These are phyloP conservation scores for Narcine bancroftii DNA, from an alignment of 2,113 vertebrate genomes.

Conservation along the genomic window DNA sequence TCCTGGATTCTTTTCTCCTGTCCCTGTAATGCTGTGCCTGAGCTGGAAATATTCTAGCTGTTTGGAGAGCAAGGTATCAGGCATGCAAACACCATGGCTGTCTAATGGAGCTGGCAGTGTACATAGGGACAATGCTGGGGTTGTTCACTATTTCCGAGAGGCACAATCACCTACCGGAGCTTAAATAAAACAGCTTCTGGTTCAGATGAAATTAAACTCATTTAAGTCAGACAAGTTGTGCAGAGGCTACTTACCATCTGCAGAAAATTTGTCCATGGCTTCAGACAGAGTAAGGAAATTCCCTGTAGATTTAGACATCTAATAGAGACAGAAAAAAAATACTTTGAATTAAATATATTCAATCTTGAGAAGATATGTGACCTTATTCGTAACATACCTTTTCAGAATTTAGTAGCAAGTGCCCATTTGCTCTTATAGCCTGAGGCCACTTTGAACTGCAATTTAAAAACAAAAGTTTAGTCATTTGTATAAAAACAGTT, in stretches of 20 bases:
- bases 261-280: slow-evolving; percentile 87
- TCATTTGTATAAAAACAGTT: not conserved
- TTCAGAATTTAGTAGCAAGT: slow-evolving; percentile 91
- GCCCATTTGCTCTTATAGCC: slow-evolving; percentile 90
- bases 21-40: too few species aligned
- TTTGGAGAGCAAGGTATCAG: too few species aligned
- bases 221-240: not conserved
- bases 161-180: too few species aligned
- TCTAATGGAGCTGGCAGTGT: too few species aligned
- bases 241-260: slow-evolving; percentile 72
- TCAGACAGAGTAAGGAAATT: slow-evolving; percentile 88
- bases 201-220: not conserved
- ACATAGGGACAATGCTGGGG: too few species aligned
- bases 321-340: slow-evolving; percentile 36
- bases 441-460: slow-evolving; percentile 85
- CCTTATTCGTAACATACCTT: slow-evolving; percentile 62
- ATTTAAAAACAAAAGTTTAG: slow-evolving; percentile 40
- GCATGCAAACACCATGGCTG: too few species aligned
- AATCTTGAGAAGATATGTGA: not conserved
- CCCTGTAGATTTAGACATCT: slow-evolving; percentile 99
- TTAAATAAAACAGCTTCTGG: not conserved
- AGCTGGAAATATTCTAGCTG: too few species aligned
- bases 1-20: too few species aligned
- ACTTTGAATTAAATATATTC: not conserved
- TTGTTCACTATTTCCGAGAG: too few species aligned